These are phyloP conservation scores for Drosophila arawakana DNA, from an alignment of 1,140 invertebrate species.

Conservation along the genomic window DNA sequence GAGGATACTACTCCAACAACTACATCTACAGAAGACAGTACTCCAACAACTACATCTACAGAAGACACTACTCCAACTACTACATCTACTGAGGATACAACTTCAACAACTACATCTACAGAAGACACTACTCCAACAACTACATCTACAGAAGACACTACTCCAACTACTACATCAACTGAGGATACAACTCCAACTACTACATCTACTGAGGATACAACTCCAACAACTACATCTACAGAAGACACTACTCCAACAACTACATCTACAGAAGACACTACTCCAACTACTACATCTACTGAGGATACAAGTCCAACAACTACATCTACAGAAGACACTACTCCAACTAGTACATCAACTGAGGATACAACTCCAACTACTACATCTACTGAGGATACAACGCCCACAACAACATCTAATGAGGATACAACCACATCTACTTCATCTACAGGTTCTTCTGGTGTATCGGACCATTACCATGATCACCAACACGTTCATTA, in stretches of 20 bases:
- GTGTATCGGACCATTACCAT: neutral
- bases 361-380: neutral
- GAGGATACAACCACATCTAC: neutral
- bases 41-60: neutral
- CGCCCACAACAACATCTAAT: neutral
- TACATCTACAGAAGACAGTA: neutral
- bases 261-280: neutral
- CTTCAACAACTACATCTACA: neutral
- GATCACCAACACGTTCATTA: conserved; percentile 1
- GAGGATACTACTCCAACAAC: neutral
- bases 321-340: neutral
- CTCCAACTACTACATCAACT: neutral
- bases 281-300: neutral
- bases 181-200: neutral
- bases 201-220: neutral
- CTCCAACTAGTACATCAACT: neutral
- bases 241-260: neutral
- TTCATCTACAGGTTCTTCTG: neutral
- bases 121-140: neutral
- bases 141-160: neutral
- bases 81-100: neutral
- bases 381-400: neutral
- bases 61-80: neutral
- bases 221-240: neutral
- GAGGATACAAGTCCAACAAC: neutral